Evolutionary conservation across 2,888 invertebrate species (phyloP), one percentile per base, ranked within the genome.

Genomic region (Amphiduros pacificus): DNA sequence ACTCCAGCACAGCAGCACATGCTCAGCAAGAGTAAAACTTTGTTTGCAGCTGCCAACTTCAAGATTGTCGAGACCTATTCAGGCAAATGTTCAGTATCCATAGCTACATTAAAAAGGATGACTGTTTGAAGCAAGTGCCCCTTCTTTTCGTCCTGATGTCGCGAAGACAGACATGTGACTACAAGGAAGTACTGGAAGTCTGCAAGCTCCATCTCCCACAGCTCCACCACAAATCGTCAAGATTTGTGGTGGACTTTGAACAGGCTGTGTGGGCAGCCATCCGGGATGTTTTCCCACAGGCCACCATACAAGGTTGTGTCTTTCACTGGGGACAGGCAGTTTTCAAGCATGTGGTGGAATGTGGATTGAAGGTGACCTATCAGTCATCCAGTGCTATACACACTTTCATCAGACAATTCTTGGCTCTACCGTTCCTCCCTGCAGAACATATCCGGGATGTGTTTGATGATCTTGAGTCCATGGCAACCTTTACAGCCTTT

Each of bases 11-110:
- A n/a, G n/a, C n/a, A n/a, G n/a, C n/a, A n/a, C n/a, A n/a, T n/a
- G n/a, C n/a, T n/a, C n/a, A n/a, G n/a, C n/a, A n/a, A n/a, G n/a
- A n/a, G n/a, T n/a, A n/a, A n/a, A n/a, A n/a, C n/a, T n/a, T n/a
- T n/a, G n/a, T n/a, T n/a, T n/a, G n/a, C n/a, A n/a, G n/a, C n/a
- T n/a, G n/a, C n/a, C n/a, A n/a, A n/a, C n/a, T n/a, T n/a, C n/a
- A n/a, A n/a, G n/a, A n/a, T n/a, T n/a, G n/a, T n/a, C n/a, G 50
- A 36, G 14, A n/a, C 17, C 59, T 59, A 1, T 62, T 62, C 36
- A n/a, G 17, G 2, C 62, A 62, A 36, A 53, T 62, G 2, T 44
- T 62, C 31, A 24, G 11, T 28, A 28, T 59, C 17, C 48, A 49
- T 6, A 22, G 24, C n/a, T 61, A 55, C 27, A 32, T 61, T 26